A percentile compares a stretch with the other conserved stretches of the same genome.
These are phyloP conservation scores for Euura lappo DNA, from an alignment of 1,140 invertebrate genomes.

Conservation along the genomic window DNA sequence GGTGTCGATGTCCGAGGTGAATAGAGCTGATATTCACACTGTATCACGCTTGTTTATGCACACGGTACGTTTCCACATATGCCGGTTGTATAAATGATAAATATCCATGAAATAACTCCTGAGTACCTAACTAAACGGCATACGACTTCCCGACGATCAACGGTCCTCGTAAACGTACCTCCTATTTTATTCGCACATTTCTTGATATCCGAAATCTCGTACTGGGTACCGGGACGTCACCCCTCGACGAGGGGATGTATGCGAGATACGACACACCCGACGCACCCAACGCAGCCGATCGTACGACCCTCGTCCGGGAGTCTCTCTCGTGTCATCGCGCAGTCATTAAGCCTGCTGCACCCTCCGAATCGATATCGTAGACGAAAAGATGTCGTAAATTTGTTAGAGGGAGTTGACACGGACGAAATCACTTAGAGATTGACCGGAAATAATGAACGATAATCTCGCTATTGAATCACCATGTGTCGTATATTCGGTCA, in stretches of 20 bases:
- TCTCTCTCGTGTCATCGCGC: neutral
- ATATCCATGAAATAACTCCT: neutral
- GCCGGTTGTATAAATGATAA: neutral
- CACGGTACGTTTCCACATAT: neutral
- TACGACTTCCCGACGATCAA: neutral
- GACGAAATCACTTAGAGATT: neutral
- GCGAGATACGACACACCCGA: neutral
- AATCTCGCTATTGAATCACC: too few relatives aligned
- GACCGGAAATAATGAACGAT: neutral
- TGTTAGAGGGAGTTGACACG: too few relatives aligned
- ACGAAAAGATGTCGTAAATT: neutral
- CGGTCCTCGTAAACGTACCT: neutral
- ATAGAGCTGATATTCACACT: too few relatives aligned
- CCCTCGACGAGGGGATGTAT: neutral
- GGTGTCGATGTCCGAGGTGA: too few relatives aligned
- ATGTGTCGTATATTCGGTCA: neutral
- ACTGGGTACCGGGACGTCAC: neutral
- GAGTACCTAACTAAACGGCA: neutral
- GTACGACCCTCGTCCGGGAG: neutral
- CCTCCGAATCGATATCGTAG: neutral
- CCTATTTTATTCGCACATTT: neutral
- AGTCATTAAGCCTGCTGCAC: constrained; percentile 4
- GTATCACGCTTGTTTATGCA: too few relatives aligned
- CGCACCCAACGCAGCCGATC: too few relatives aligned
- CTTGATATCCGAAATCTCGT: neutral